Conservation (phyloP, 1,140 invertebrate species). For the Megalonaias nervosa region DNA sequence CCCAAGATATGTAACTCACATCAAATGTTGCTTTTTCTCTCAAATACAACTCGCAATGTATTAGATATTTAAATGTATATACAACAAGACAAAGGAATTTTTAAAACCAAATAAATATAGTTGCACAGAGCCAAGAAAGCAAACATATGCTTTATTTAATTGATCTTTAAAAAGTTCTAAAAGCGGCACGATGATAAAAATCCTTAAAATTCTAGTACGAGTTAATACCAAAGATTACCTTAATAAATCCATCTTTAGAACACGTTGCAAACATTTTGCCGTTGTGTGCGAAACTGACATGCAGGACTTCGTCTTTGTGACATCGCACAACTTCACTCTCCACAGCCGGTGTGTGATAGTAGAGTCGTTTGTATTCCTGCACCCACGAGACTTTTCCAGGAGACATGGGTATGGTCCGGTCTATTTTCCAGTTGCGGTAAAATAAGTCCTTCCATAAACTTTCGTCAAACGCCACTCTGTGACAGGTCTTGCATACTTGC, state of each 20-base stretch:
- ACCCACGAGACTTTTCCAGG: constrained; percentile 83
- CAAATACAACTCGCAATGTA: too few species aligned
- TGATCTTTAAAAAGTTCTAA: too few species aligned
- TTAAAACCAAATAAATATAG: too few species aligned
- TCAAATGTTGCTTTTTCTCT: too few species aligned
- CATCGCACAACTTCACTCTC: constrained; percentile 84
- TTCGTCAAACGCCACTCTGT: constrained; percentile 68
- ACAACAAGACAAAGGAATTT: too few species aligned
- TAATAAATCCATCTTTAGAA: constrained; percentile 84
- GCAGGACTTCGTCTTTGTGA: constrained; percentile 78
- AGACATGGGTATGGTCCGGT: constrained; percentile 76
- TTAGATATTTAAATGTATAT: too few species aligned
- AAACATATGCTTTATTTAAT: too few species aligned
- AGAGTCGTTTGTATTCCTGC: constrained; percentile 82
- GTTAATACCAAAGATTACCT: constrained; percentile 69
- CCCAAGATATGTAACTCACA: too few species aligned
- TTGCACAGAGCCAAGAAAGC: too few species aligned
- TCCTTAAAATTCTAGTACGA: too few species aligned
- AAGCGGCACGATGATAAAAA: too few species aligned
- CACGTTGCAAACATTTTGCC: constrained; percentile 92
- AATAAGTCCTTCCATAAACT: constrained; percentile 69
- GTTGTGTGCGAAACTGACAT: constrained; percentile 91
- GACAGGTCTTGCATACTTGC: constrained; percentile 55
- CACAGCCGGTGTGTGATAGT: constrained; percentile 82
- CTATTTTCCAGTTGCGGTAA: constrained; percentile 76